These are phyloP conservation scores for Holothuria glaberrima DNA, from an alignment of 35 echinoderm and acorn worm genomes.

Conservation along the genomic window DNA sequence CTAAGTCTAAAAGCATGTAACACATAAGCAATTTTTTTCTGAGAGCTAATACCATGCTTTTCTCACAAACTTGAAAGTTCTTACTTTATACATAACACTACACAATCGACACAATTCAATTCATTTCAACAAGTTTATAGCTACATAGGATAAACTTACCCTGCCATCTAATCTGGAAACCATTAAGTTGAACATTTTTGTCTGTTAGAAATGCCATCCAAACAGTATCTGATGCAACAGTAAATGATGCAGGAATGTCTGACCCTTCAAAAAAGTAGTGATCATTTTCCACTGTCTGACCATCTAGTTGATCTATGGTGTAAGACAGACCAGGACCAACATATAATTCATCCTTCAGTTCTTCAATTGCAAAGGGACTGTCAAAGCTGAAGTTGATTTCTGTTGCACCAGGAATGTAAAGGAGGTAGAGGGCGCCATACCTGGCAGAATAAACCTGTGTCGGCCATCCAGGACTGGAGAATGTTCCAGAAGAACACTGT, in stretches of 20 bases:
- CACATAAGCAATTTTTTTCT: too few species aligned
- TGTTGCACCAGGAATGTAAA: conserved; percentile 79
- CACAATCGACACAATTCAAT: too few species aligned
- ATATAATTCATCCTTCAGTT: conserved; percentile 80
- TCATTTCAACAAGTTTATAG: too few species aligned
- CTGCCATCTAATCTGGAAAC: conserved; percentile 31
- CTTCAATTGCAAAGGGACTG: conserved; percentile 65
- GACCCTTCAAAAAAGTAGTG: conserved; percentile 53
- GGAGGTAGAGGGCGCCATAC: conserved; percentile 68
- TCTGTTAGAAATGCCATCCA: conserved; percentile 44
- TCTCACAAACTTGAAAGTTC: too few species aligned
- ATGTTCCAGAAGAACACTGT: conserved; percentile 5
- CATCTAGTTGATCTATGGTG: not conserved
- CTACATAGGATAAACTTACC: too few species aligned
- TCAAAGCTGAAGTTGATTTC: conserved; percentile 78
- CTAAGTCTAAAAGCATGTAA: too few species aligned
- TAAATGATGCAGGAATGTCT: not conserved
- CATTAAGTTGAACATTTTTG: conserved; percentile 52
- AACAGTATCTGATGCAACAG: conserved; percentile 27
- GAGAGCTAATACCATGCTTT: too few species aligned
- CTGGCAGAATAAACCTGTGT: conserved; percentile 25
- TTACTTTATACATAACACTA: too few species aligned
- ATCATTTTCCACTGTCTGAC: conserved; percentile 41
- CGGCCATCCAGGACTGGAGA: conserved; percentile 35
- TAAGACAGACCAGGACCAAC: conserved; percentile 58